A percentile compares a stretch with the other conserved stretches of the same genome.
phyloP scores from a whole-genome alignment of 2,113 vertebrate genomes.

The Ammodytes dubius region DNA sequence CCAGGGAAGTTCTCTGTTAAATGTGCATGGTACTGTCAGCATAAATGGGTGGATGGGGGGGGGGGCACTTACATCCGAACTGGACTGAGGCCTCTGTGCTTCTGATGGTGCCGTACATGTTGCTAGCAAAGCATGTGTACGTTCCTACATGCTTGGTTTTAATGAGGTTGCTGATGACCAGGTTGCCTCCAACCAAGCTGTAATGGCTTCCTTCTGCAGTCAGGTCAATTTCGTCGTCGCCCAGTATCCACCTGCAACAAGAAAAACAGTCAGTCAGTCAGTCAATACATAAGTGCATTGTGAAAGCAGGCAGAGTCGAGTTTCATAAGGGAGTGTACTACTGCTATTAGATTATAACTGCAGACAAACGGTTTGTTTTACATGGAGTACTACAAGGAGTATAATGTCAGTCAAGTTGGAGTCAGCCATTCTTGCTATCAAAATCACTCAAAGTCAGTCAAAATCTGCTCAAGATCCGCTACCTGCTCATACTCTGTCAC shows the following conservation, averaged over 20 bases:
- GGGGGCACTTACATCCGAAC: slow-evolving; percentile 93
- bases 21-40: slow-evolving; percentile 1
- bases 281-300: neutral
- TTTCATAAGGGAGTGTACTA: neutral
- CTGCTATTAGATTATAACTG: neutral
- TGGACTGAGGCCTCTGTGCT: slow-evolving; percentile 91
- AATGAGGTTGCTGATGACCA: slow-evolving; percentile 91
- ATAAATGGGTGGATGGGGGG: neutral
- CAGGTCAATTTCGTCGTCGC: slow-evolving; percentile 88
- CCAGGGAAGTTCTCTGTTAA: slow-evolving; percentile 7
- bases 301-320: neutral
- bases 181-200: slow-evolving; percentile 91
- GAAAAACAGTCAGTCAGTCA: neutral
- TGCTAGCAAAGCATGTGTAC: slow-evolving; percentile 92
- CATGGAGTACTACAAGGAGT: neutral
- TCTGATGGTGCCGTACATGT: slow-evolving; percentile 90
- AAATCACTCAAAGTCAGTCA: no score
- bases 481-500: no score
- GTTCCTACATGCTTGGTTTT: slow-evolving; percentile 89
- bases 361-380: neutral
- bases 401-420: neutral
- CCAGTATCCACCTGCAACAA: slow-evolving; percentile 90
- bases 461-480: no score
- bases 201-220: slow-evolving; percentile 84
- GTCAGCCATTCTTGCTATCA: neutral